A percentile compares a stretch with the other conserved stretches of the same genome.
Conservation (phyloP, 53 echinoderm and acorn worm genomes). For the Henricia sp. region DNA sequence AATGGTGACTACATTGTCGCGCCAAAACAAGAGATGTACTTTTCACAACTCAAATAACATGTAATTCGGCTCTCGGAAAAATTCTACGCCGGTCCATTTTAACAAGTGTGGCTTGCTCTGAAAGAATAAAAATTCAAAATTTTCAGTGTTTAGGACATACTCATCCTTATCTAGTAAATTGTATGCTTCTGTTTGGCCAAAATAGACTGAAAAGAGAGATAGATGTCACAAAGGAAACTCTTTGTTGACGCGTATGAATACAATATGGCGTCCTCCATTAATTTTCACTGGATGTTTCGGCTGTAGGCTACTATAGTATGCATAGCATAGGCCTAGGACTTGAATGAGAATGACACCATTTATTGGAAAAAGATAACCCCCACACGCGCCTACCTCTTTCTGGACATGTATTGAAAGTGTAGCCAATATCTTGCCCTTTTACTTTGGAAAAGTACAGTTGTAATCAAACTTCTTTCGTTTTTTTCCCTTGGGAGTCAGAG, state of each 20-base stretch:
- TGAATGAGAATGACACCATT: too few species aligned
- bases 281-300: slow-evolving; percentile 39
- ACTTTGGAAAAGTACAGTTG: too few species aligned
- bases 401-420: too few species aligned
- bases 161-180: neutral
- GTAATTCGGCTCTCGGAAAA: slow-evolving; percentile 11
- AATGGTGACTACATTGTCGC: slow-evolving; percentile 64
- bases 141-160: too few species aligned
- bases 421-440: too few species aligned
- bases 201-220: slow-evolving; percentile 4
- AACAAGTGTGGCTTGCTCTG: neutral
- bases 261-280: slow-evolving; percentile 64
- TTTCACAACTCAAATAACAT: slow-evolving; percentile 58
- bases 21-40: slow-evolving; percentile 61
- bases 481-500: too few species aligned
- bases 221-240: slow-evolving; percentile 49
- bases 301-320: too few species aligned
- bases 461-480: too few species aligned
- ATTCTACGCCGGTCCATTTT: slow-evolving; percentile 28
- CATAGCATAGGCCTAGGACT: too few species aligned
- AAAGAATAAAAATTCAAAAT: neutral
- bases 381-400: too few species aligned
- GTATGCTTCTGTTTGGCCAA: neutral
- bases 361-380: too few species aligned
- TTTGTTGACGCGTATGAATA: slow-evolving; percentile 43